Conservation (phyloP, 2,888 invertebrate species). For the Ophonus ardosiacus region DNA sequence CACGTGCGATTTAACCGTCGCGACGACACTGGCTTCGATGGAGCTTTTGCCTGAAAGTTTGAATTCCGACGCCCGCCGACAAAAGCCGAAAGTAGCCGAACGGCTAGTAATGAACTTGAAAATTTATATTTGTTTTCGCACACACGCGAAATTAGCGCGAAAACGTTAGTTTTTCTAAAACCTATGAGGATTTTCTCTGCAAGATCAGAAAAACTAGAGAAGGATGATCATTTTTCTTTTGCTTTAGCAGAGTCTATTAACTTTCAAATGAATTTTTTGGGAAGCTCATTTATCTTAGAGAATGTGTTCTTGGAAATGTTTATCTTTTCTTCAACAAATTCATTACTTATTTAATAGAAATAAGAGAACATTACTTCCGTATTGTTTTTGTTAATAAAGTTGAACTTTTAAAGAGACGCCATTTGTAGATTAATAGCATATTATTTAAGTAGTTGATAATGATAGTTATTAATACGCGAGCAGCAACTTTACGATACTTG, state of each 20-base stretch:
- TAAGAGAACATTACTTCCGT: too few relatives aligned
- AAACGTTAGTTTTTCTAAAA: neutral
- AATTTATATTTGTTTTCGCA: conserved; percentile 54
- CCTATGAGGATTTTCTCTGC: neutral
- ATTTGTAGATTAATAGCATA: too few relatives aligned
- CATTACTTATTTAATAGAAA: too few relatives aligned
- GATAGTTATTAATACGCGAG: too few relatives aligned
- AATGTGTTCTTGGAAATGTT: neutral
- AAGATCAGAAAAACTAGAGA: neutral
- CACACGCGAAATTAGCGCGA: conserved; percentile 7
- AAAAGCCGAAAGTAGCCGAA: conserved; percentile 8
- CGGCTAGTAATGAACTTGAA: conserved; percentile 54
- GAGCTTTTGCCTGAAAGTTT: conserved; percentile 57
- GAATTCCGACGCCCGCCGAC: conserved; percentile 53
- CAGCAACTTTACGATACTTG: too few relatives aligned
- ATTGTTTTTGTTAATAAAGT: too few relatives aligned
- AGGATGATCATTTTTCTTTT: conserved; percentile 12
- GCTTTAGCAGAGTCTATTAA: conserved; percentile 7
- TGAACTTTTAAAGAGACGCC: too few relatives aligned
- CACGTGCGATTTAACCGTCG: conserved; percentile 56
- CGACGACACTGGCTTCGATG: conserved; percentile 48
- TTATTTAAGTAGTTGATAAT: too few relatives aligned
- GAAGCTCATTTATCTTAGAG: neutral
- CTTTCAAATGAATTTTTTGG: neutral
- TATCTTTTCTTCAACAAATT: too few relatives aligned